These are phyloP conservation scores for Capromys pilorides DNA, from an alignment of 2,797 vertebrate genomes.

Conservation along the genomic window DNA sequence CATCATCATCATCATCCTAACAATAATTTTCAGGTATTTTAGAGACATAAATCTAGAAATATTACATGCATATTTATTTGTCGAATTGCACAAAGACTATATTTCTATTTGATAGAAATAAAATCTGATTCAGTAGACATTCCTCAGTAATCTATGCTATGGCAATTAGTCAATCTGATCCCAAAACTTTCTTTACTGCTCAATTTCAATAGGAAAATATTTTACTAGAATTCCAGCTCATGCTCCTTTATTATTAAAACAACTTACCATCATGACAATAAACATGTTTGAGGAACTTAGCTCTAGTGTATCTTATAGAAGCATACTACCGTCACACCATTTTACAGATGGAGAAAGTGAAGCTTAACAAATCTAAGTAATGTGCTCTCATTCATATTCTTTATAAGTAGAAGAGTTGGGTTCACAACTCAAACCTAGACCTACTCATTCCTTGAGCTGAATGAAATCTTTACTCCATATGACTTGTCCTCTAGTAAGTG, in stretches of 20 bases:
- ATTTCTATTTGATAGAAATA: not conserved
- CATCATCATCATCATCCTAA: too few species aligned
- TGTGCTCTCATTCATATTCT: not conserved
- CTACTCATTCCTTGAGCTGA: not conserved
- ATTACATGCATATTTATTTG: not conserved
- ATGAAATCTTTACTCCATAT: not conserved
- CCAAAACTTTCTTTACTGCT: not conserved
- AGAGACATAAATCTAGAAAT: constrained; percentile 32
- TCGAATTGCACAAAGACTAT: not conserved
- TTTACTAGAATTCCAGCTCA: not conserved
- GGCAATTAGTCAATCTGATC: not conserved
- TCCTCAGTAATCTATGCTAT: not conserved
- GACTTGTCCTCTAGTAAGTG: not conserved
- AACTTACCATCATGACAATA: not conserved
- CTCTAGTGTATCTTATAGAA: not conserved
- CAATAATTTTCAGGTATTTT: not conserved
- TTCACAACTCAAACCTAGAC: not conserved
- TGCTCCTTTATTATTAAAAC: not conserved
- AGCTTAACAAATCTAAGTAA: not conserved
- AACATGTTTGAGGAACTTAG: not conserved
- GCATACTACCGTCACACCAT: not conserved
- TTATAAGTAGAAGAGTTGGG: not conserved
- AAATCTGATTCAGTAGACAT: constrained; percentile 14
- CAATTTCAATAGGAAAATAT: not conserved
- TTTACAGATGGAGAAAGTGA: not conserved